phyloP scores from a whole-genome alignment of 2,113 vertebrate genomes.

The Sula dactylatra region DNA sequence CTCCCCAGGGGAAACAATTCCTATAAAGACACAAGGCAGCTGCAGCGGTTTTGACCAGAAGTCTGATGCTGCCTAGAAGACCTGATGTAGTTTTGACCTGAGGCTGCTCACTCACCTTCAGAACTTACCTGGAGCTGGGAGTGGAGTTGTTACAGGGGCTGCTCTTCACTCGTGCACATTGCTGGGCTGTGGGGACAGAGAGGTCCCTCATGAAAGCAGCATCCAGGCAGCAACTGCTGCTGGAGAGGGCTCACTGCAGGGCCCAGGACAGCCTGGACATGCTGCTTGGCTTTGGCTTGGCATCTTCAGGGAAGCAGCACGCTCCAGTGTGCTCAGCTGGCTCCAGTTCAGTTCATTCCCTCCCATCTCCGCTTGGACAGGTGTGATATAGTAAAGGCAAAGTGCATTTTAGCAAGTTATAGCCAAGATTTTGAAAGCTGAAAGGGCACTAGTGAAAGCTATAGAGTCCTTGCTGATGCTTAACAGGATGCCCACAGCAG shows the following conservation, averaged over 20 bases:
- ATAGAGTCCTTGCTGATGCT: neutral
- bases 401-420: neutral
- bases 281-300: neutral
- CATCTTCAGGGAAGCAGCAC: neutral
- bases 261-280: neutral
- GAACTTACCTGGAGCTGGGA: neutral
- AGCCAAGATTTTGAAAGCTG: neutral
- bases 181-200: neutral
- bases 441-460: neutral
- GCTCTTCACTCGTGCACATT: neutral
- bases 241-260: neutral
- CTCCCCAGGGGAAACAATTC: neutral
- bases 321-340: neutral
- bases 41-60: neutral
- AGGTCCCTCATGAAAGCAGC: neutral
- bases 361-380: neutral
- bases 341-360: neutral
- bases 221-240: neutral
- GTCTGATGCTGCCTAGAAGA: neutral
- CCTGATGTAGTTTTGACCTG: neutral
- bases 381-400: neutral
- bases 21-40: neutral
- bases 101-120: neutral
- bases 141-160: neutral
- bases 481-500: neutral